These are phyloP conservation scores for Aegotheles bennettii DNA, from an alignment of 2,113 vertebrate genomes.

Conservation along the genomic window DNA sequence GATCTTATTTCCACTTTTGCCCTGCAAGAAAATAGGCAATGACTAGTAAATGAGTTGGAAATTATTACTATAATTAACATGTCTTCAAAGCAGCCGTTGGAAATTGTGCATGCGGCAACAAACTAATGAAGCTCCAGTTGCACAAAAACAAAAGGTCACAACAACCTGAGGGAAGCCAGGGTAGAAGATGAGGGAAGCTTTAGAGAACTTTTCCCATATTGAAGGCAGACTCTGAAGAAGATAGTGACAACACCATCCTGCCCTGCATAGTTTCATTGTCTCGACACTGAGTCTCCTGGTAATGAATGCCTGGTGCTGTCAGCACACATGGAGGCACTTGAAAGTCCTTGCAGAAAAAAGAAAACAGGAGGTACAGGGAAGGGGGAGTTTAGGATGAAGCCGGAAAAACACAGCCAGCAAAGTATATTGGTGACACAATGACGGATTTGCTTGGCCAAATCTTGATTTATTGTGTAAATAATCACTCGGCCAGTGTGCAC, in stretches of 20 bases:
- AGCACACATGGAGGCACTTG: background rate
- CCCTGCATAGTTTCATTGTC: constrained; percentile 9
- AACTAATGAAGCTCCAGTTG: constrained; percentile 63
- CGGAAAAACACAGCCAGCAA: background rate
- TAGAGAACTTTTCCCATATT: background rate
- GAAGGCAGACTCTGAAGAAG: background rate
- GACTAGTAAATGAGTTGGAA: constrained; percentile 71
- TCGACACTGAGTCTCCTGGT: background rate
- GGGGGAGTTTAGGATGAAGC: background rate
- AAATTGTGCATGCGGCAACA: constrained; percentile 57
- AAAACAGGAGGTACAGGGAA: background rate
- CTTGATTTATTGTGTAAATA: background rate
- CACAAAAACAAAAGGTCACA: constrained; percentile 65
- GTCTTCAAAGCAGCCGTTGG: constrained; percentile 57
- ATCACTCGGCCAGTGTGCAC: rapidly evolving
- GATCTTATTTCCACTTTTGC: constrained; percentile 47
- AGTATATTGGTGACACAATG: background rate
- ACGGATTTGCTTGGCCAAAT: background rate
- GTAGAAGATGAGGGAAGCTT: constrained; percentile 1
- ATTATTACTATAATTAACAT: constrained; percentile 70
- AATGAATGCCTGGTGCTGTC: constrained; percentile 12
- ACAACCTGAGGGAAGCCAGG: background rate
- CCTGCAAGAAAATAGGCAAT: constrained; percentile 60
- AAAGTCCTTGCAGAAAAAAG: background rate
- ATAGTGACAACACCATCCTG: background rate